Evolutionary conservation across 2,113 vertebrate species (phyloP).

Genomic region (Clarias macrocephalus): DNA sequence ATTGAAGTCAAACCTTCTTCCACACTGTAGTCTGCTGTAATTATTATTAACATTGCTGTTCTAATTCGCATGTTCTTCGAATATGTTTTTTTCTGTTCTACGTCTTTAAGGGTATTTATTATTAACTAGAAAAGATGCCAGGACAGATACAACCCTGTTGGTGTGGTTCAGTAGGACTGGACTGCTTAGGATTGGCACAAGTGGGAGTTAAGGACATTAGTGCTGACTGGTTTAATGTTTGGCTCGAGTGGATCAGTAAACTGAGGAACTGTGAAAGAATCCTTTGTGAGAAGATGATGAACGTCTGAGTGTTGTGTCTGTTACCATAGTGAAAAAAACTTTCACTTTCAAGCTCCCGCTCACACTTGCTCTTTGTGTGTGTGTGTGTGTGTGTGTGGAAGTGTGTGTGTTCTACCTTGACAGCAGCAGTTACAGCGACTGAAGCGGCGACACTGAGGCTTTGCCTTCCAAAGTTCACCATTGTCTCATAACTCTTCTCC

Average conservation of each 20-base stretch:
- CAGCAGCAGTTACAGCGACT: slow-evolving; percentile 84
- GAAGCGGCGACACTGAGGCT: slow-evolving; percentile 83
- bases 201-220: background rate
- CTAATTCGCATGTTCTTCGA: too few species aligned
- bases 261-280: background rate
- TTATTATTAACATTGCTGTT: too few species aligned
- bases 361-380: background rate
- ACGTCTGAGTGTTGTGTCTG: background rate
- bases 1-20: too few species aligned
- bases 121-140: background rate
- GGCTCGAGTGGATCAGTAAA: background rate
- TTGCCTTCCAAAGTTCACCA: slow-evolving; percentile 85
- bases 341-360: background rate
- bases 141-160: background rate
- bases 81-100: background rate
- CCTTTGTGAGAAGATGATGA: background rate
- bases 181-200: background rate
- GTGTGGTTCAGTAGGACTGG: background rate
- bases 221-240: background rate
- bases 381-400: background rate
- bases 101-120: background rate
- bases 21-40: too few species aligned
- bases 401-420: slow-evolving; percentile 69
- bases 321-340: background rate
- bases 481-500: slow-evolving; percentile 85